Base-by-base conservation (phyloP, 2,797 vertebrate species). In the Typhlichthys eigenmanni region DNA sequence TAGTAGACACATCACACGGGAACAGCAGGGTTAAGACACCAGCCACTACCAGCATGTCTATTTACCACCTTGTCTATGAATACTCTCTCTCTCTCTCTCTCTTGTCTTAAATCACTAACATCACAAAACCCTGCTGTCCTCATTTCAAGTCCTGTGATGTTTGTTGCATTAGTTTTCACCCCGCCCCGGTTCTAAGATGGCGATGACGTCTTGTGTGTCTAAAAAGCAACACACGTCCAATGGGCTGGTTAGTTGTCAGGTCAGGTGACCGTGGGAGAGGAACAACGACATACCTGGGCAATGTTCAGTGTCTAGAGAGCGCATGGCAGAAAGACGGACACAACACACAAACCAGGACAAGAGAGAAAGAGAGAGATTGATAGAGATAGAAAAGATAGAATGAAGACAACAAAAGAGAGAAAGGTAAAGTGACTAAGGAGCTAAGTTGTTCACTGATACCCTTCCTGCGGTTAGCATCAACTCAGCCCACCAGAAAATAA, bases 251-350 rank as follows among this genome's bases (percentile, higher is more conserved):
- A 98, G 95, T 85, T 71, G 64, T 76, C 58, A 66, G 80, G 81
- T 97, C 95, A 95, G 94, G 95, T 94, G 94, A 98, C 97, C 95
- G 92, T 4, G 95, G 94, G 98, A 93, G 94, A 98, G 95, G 95
- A 95, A 95, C 95, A 95, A 95, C 94, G 93, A 99, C 97, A 98
- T 99, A 98, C 97, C 97, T 99, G 97, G 94, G 96, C 95, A 99
- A 99, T 98, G 96, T 99, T 98, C 97, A 99, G 95, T 96, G 97
- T 99, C 97, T 98, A 98, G 95, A 97, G 96, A 98, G 95, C 93
- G 95, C 95, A 96, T 96, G 96, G 96, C 93, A 95, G 83, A 84
- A 76, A 86, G 72, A 90, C 74, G 92, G 91, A 95, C 92, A 94
- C 94, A 92, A 95, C 93, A 95, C 92, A 96, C 94, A 24, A 95